A percentile compares a stretch with the other conserved stretches of the same genome.
phyloP scores from a whole-genome alignment of 2,113 vertebrate species.

The Pollachius pollachius region DNA sequence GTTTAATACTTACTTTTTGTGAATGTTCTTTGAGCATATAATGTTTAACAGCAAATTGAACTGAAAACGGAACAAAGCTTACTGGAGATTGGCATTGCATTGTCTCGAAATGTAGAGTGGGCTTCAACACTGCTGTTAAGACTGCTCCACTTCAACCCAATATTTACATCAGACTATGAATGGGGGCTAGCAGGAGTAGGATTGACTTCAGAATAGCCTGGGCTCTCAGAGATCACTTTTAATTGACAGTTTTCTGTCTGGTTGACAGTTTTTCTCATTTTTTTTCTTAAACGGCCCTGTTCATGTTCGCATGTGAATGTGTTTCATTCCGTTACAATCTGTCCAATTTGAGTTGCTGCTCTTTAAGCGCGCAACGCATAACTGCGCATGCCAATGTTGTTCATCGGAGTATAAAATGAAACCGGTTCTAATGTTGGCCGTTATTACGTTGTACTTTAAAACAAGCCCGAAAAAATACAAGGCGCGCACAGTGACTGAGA shows the following conservation, averaged over 20 bases:
- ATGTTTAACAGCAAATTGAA: too few relatives aligned
- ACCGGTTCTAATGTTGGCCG: conserved; percentile 21
- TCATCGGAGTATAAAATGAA: conserved; percentile 39
- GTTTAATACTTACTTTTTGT: too few relatives aligned
- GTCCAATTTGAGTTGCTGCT: conserved; percentile 47
- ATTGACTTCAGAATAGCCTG: conserved; percentile 52
- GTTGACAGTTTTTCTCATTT: conserved; percentile 41
- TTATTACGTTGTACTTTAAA: conserved; percentile 13
- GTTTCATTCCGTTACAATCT: conserved; percentile 32
- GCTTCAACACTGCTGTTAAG: conserved; percentile 16
- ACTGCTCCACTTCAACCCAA: conserved; percentile 30
- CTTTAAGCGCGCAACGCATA: conserved; percentile 47
- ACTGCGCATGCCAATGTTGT: conserved; percentile 46
- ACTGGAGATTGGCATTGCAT: too few relatives aligned
- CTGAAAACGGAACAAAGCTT: too few relatives aligned
- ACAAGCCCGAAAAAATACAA: background rate
- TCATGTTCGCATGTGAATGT: conserved; percentile 47
- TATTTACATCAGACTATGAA: conserved; percentile 39
- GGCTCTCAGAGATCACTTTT: conserved; percentile 66
- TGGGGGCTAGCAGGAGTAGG: conserved; percentile 18
- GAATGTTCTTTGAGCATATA: too few relatives aligned
- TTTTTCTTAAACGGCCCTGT: conserved; percentile 32
- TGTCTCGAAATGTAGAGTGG: background rate
- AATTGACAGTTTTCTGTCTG: conserved; percentile 70
- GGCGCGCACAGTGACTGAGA: too few relatives aligned